Evolutionary conservation across 1,140 invertebrate genomes (phyloP), one percentile per base, ranked within the genome.

Genomic region (Goniozus legneri): DNA sequence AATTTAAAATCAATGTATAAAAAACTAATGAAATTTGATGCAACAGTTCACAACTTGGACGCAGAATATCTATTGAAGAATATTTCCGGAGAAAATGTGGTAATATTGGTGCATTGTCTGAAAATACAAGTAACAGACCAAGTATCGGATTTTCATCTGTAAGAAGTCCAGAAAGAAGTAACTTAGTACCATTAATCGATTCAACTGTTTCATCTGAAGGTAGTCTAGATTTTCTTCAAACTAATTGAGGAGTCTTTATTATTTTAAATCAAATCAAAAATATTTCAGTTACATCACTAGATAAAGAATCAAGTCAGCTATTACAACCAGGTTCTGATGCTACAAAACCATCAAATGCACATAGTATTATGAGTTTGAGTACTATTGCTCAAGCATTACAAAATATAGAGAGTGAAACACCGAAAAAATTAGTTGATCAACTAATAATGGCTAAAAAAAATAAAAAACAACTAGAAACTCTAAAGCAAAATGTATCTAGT

Each of bases 51-150:
- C 49, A 52, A 24, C 42, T 41, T 43, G 64, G 64, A n/a, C 50
- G 47, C 4, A 67, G 54, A 46, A 40, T 73, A 33, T 64, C 68
- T 3, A 56, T 69, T 14, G 65, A 58, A 31, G 62, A 71, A 51
- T 73, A 60, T 47, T 73, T 73, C 15, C 44, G 56, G 52, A 52
- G 63, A 27, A 73, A 71, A 54, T 71, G 69, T 37, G 60, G 47
- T 20, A 47, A 56, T 35, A 44, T 65, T 2, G 67, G 63, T 14
- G 35, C 54, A 10, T 45, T 73, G 7, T 56, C 54, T 3, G 50
- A 44, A 7, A 12, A 37, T 16, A 21, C 14, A 8, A 18, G 40
- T 4, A 45, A 59, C 21, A 58, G 62, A 44, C 62, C 67, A n/a
- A 69, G 53, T 57, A 50, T 74, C 10, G 67, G 64, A 3, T n/a